Evolutionary conservation across 2,113 vertebrate species (phyloP), one percentile per base, ranked within the genome.

Genomic region (Lutjanus erythropterus): DNA sequence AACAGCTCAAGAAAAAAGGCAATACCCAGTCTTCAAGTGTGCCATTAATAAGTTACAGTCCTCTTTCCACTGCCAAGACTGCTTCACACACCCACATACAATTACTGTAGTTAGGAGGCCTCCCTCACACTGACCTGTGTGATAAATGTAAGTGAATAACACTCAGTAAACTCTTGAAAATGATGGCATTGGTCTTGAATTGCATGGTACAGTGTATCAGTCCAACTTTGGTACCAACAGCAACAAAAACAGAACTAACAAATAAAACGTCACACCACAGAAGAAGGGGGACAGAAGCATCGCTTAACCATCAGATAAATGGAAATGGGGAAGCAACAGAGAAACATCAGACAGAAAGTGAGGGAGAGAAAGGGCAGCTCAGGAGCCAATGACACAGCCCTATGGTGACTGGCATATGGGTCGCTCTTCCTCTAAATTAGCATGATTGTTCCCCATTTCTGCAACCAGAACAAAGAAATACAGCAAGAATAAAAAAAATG

Each of bases 401-500:
- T 14, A 6, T 55, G 6, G 29, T 55, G 55, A 62, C 8, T 65
- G 21, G 15, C 1, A n/a, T n/a, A n/a, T 4, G 5, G 10, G 4
- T 39, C 21, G 12, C n/a, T 61, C 55, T 60, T 74, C 46, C 47
- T 56, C 37, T 61, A 37, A 23, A 69, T 70, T 19, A 75, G 42
- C 3, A 23, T 21, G 50, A 10, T 15, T 62, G 56, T 58, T 81
- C 61, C 31, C 35, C 31, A 27, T 56, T 69, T 81, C 27, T 76
- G 21, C 16, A 56, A 15, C 15, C 12, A 37, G 29, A 21, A 49
- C 33, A 67, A 1, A 29, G 25, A 50, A 41, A 25, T 29, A 42
- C 44, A 16, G 10, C 31, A 31, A 42, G 6, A 55, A 44, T 64
- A 16, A 12, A 12, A 0, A 19, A 2, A 10, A 33, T 7, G 7